phyloP scores from a whole-genome alignment of 2,797 vertebrate species.

The Myoxocephalus aenaeus region DNA sequence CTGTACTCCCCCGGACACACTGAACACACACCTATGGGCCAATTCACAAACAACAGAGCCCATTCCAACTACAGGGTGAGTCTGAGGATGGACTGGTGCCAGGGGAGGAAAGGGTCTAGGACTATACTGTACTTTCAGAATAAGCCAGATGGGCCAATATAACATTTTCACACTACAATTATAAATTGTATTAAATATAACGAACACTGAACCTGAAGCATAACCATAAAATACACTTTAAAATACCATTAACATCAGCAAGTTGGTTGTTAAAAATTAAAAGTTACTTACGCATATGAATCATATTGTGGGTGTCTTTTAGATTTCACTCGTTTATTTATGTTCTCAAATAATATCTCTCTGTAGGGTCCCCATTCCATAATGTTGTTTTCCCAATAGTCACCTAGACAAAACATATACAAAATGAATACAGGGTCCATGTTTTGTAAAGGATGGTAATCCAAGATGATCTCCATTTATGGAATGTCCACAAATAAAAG shows the following conservation, averaged over 20 bases:
- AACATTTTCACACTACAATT: not conserved
- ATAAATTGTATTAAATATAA: not conserved
- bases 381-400: too few species aligned
- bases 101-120: not conserved
- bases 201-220: not conserved
- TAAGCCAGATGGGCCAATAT: not conserved
- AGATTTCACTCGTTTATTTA: too few species aligned
- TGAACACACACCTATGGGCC: constrained; percentile 93
- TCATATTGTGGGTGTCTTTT: too few species aligned
- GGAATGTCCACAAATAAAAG: too few species aligned
- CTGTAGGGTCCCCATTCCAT: too few species aligned
- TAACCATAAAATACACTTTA: not conserved
- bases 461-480: too few species aligned
- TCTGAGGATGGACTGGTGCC: not conserved
- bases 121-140: not conserved
- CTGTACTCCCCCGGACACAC: constrained; percentile 93
- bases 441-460: too few species aligned
- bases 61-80: constrained; percentile 98
- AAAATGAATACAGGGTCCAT: too few species aligned
- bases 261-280: not conserved
- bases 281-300: not conserved
- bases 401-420: too few species aligned
- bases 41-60: constrained; percentile 93
- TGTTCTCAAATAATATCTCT: too few species aligned
- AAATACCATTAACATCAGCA: not conserved